Percentiles rank a stretch among this genome's conserved stretches.
Evolutionary conservation across 2,113 vertebrate species (phyloP).

Genomic region (Phylloscopus trochiloides): DNA sequence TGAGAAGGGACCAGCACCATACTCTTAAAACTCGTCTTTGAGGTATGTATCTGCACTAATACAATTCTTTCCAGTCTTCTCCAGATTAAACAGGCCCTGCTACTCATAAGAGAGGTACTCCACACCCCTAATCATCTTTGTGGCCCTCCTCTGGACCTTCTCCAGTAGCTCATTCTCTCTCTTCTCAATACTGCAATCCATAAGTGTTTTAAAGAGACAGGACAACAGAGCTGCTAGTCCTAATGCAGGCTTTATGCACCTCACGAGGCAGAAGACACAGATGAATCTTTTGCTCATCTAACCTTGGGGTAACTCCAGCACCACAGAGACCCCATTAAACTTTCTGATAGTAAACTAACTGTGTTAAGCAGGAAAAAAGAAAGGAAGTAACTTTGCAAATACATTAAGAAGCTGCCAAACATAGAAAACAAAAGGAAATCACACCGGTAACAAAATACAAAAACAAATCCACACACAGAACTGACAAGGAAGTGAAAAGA

Average conservation of each 20-base stretch:
- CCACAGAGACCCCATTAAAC: background rate
- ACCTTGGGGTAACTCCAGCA: background rate
- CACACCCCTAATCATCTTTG: background rate
- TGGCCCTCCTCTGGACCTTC: background rate
- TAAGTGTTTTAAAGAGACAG: fast-evolving
- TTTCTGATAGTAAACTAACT: background rate
- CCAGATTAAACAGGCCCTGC: background rate
- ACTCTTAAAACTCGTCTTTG: background rate
- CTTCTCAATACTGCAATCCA: background rate
- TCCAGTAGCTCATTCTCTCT: background rate
- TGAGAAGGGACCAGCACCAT: background rate
- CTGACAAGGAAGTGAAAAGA: background rate
- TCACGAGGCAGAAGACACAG: background rate
- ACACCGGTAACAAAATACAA: background rate
- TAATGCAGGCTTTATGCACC: background rate
- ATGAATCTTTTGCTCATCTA: background rate
- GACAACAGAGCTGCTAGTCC: background rate
- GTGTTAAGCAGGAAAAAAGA: background rate
- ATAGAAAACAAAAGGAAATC: background rate
- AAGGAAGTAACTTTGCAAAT: background rate
- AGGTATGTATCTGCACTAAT: background rate
- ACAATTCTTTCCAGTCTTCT: background rate
- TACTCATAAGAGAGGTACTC: background rate
- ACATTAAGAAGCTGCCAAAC: background rate
- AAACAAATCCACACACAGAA: background rate